Conservation (phyloP, 2,888 invertebrate species). For the Amblyteles armatorius region DNA sequence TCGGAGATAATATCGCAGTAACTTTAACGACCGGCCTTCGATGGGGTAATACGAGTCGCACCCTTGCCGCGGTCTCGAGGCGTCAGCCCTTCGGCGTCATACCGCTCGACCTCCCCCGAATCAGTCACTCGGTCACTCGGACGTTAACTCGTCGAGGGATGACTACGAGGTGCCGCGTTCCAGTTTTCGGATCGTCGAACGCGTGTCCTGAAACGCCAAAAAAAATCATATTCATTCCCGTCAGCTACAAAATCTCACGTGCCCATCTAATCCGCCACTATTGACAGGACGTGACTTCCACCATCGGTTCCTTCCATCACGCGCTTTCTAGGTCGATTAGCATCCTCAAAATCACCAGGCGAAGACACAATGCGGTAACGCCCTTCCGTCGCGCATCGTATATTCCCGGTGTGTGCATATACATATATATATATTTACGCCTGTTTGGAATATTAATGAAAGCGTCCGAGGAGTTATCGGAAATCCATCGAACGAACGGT, state of each 20-base stretch:
- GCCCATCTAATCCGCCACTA: neutral
- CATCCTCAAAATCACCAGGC: neutral
- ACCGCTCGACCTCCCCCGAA: constrained; percentile 8
- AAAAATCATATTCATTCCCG: neutral
- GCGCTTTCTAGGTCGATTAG: constrained; percentile 1
- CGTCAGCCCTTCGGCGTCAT: constrained; percentile 6
- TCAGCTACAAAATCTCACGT: neutral
- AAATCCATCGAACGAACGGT: constrained; percentile 56
- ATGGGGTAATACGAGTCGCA: neutral
- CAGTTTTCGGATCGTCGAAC: neutral
- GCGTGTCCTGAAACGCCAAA: neutral
- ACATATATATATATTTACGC: neutral
- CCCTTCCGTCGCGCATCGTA: neutral
- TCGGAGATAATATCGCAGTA: neutral
- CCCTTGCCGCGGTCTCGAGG: neutral
- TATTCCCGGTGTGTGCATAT: neutral
- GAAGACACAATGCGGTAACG: constrained; percentile 5
- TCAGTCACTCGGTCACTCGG: constrained; percentile 24
- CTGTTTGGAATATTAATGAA: constrained; percentile 56
- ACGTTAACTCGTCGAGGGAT: neutral
- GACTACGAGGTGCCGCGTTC: neutral
- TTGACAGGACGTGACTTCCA: neutral
- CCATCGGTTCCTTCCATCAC: neutral
- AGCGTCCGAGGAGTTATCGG: constrained; percentile 57
- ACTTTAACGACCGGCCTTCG: neutral